Conservation (phyloP, 2,888 invertebrate species). For the Prosopocoilus inquinatus region DNA sequence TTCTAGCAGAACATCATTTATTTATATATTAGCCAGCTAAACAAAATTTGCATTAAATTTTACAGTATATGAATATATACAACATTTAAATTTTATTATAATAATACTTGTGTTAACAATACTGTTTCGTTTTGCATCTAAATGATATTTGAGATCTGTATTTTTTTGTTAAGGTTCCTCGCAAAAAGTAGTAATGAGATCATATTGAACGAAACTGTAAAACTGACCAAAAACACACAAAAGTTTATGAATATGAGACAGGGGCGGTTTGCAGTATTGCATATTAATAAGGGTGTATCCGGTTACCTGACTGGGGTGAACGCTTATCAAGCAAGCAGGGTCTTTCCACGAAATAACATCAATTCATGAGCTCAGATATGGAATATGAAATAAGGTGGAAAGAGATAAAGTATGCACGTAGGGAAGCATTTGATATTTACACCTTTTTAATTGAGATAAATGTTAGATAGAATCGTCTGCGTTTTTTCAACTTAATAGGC, state of each 20-base stretch:
- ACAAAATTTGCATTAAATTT: too few species aligned
- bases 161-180: too few species aligned
- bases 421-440: background rate
- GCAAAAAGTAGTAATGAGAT: too few species aligned
- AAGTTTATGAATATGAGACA: slow-evolving; percentile 28
- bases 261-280: slow-evolving; percentile 21
- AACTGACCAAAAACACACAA: slow-evolving; percentile 14
- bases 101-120: too few species aligned
- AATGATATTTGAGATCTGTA: too few species aligned
- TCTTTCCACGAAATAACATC: too few species aligned
- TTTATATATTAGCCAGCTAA: too few species aligned
- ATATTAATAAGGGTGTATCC: slow-evolving; percentile 29
- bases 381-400: slow-evolving; percentile 9
- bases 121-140: too few species aligned
- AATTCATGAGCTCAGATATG: slow-evolving; percentile 1
- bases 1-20: too few species aligned
- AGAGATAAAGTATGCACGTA: background rate
- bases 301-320: slow-evolving; percentile 21
- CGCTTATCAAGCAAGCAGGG: slow-evolving; percentile 4
- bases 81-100: too few species aligned
- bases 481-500: background rate
- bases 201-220: background rate
- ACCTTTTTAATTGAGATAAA: slow-evolving; percentile 5
- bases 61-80: too few species aligned
- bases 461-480: background rate